Evolutionary conservation across 2,113 vertebrate genomes (phyloP).

Genomic region (Athene cunicularia): DNA sequence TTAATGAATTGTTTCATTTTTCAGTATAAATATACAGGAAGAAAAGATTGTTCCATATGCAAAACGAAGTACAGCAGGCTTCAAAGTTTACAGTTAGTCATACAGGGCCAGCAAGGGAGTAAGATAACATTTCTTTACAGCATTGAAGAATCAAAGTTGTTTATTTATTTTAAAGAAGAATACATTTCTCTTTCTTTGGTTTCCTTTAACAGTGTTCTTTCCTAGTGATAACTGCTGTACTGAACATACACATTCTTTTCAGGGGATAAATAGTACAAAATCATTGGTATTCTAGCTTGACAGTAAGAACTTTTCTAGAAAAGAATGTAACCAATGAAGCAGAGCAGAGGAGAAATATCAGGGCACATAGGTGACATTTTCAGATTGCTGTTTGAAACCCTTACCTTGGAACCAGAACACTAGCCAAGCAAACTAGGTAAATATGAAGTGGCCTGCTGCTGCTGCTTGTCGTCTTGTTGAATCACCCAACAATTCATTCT

Average conservation of each 20-base stretch:
- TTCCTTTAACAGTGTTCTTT: not conserved
- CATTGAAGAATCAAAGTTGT: not conserved
- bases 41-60: not conserved
- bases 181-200: not conserved
- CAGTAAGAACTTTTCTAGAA: not conserved
- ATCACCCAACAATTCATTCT: not conserved
- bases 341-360: not conserved
- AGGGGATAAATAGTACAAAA: not conserved
- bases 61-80: not conserved
- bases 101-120: not conserved
- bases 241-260: not conserved
- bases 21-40: slow-evolving; percentile 20
- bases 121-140: not conserved
- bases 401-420: not conserved
- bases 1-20: slow-evolving; percentile 32
- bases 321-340: not conserved
- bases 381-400: not conserved
- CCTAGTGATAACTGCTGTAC: not conserved
- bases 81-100: not conserved
- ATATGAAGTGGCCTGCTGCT: not conserved
- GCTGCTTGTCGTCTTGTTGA: not conserved
- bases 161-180: not conserved
- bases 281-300: not conserved
- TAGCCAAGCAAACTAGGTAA: not conserved
- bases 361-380: not conserved